Evolutionary conservation across 37 sponge, comb jelly and placozoan genomes (phyloP), one percentile per base, ranked within the genome.

Genomic region (Sycon ciliatum): DNA sequence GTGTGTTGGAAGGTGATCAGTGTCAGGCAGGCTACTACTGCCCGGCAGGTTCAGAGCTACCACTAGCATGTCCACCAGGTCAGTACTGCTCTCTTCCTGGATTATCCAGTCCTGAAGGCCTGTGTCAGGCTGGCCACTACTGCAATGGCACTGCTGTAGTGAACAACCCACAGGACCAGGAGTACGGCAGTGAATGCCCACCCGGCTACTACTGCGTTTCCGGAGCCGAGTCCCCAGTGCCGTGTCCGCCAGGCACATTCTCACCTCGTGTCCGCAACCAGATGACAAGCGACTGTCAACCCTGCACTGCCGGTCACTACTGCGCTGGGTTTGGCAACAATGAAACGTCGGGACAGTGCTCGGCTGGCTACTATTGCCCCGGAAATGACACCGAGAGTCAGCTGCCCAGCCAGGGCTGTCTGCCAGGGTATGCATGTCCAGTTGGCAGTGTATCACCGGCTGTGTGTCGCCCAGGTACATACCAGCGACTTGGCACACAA

Each of bases 21-120:
- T 77, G 78, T 22, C 29, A 37, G 23, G 39, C 57, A 24, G 78
- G 78, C 36, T 69, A 67, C 33, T 77, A 73, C 78, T 77, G 78
- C 32, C 64, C 62, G 36, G 68, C 72, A 32, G 78, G 78, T 33
- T 58, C 64, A 31, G 36, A 28, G 9, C 38, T 65, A 38, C 40
- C 37, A 29, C 64, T 56, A 67, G 38, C 32, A 24, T 75, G 76
- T 71, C 23, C 36, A 7, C 32, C 23, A 6, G 76, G 76, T 22
- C 65, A 31, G 23, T 75, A 71, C 46, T 55, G 76, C 60, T 55
- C 9, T 4, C 23, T 31, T 9, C 33, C 11, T 67, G 36, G 38
- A 16, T 46, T 46, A 18, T 13, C 53, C 18, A 20, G 24, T 16
- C 58, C 11, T 20, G 11, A 16, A 16, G 56, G n/a, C 11, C 56